Conservation (phyloP, 2,797 vertebrate genomes). For the Hephaestus fuliginosus region DNA sequence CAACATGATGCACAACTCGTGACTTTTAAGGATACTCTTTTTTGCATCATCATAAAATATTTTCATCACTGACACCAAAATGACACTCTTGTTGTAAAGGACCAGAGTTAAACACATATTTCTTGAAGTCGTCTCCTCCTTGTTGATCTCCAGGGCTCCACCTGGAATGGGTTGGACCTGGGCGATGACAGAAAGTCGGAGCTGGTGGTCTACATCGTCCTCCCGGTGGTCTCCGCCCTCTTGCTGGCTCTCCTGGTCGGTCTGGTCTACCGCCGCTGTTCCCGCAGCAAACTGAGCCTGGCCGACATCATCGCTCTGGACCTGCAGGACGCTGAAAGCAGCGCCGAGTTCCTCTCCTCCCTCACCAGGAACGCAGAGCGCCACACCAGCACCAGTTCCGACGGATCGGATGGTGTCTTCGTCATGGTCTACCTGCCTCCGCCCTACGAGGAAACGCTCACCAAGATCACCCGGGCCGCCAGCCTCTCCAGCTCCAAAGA, state of each 20-base stretch:
- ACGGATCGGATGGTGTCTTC: conserved; percentile 82
- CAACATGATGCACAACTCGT: background rate
- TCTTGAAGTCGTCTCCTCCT: background rate
- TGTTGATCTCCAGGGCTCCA: conserved; percentile 61
- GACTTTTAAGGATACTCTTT: too few species aligned
- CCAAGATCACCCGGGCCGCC: conserved; percentile 82
- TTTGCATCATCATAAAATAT: too few species aligned
- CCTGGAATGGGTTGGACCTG: conserved; percentile 65
- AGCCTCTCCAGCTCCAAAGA: conserved; percentile 83
- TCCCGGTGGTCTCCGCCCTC: conserved; percentile 64
- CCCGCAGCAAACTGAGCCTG: conserved; percentile 72
- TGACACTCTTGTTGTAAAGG: too few species aligned
- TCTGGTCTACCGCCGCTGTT: conserved; percentile 65
- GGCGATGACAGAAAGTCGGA: conserved; percentile 56
- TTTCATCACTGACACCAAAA: background rate
- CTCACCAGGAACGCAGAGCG: conserved; percentile 75
- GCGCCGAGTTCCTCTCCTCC: conserved; percentile 78
- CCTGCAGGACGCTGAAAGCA: conserved; percentile 73
- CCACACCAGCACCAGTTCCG: conserved; percentile 81
- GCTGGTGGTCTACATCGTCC: conserved; percentile 71
- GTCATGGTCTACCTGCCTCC: conserved; percentile 88
- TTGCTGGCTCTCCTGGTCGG: conserved; percentile 64
- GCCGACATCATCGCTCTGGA: conserved; percentile 77
- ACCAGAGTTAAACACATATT: background rate
- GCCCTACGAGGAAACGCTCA: conserved; percentile 91